Conservation (phyloP, 2,888 invertebrate genomes). For the Bedellia somnulentella region DNA sequence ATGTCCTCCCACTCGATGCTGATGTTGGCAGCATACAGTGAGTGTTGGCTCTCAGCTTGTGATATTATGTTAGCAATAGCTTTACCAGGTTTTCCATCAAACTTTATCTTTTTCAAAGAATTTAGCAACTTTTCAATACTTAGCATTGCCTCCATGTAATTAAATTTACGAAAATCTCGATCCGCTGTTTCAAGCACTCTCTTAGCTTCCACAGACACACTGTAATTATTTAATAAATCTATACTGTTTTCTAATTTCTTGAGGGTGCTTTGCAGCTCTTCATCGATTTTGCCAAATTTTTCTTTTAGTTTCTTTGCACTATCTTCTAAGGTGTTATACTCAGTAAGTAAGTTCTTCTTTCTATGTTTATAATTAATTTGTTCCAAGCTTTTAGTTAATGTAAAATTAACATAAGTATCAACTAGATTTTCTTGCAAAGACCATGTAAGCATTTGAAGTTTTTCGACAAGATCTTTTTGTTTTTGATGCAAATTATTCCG, state of each 20-base stretch:
- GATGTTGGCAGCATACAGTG: conserved; percentile 37
- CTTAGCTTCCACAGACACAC: conserved; percentile 29
- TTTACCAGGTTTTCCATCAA: conserved; percentile 28
- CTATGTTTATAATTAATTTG: conserved; percentile 40
- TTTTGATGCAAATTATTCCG: conserved; percentile 26
- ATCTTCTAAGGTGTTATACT: conserved; percentile 20
- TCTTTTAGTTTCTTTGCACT: conserved; percentile 19
- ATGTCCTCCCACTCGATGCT: conserved; percentile 48
- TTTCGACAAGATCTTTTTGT: conserved; percentile 33
- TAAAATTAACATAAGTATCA: conserved; percentile 34
- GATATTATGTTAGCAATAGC: conserved; percentile 27
- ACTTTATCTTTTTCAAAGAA: conserved; percentile 22
- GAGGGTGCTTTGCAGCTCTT: conserved; percentile 24
- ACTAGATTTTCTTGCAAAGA: conserved; percentile 39
- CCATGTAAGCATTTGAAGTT: conserved; percentile 38
- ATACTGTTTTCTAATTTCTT: conserved; percentile 24
- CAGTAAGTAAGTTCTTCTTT: conserved; percentile 26
- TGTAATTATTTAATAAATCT: conserved; percentile 23
- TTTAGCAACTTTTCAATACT: conserved; percentile 24
- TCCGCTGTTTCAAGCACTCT: conserved; percentile 30
- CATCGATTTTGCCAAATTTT: conserved; percentile 20
- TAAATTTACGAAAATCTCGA: conserved; percentile 34
- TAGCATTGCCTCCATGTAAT: conserved; percentile 34
- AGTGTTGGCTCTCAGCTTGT: conserved; percentile 38
- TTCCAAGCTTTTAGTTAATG: conserved; percentile 38